phyloP scores from a whole-genome alignment of 2,113 vertebrate genomes.

The Hemiprocne comata region DNA sequence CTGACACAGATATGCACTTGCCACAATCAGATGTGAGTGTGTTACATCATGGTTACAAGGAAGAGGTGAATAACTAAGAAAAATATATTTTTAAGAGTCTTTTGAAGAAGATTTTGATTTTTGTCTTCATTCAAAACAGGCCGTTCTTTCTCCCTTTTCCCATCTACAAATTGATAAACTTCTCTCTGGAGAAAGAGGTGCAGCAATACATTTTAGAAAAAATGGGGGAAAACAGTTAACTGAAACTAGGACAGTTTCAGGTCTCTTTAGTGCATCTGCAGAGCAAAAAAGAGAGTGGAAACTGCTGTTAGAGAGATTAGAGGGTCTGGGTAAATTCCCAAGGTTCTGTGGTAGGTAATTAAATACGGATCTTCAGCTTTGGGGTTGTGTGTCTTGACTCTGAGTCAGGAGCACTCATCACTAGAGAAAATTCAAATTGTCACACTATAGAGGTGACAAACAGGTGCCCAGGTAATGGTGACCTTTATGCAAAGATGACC shows the following conservation, averaged over 20 bases:
- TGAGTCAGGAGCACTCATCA: constrained; percentile 44
- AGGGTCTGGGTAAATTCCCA: background rate
- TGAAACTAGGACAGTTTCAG: background rate
- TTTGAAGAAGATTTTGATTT: background rate
- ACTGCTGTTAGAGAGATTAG: background rate
- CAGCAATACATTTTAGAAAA: background rate
- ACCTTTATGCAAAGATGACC: background rate
- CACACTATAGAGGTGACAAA: background rate
- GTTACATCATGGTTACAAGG: background rate
- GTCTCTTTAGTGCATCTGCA: background rate
- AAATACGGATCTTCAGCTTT: constrained; percentile 32
- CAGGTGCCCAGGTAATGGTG: background rate
- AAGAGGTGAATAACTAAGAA: background rate
- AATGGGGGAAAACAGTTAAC: background rate
- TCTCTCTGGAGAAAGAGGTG: background rate
- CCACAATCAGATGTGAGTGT: background rate
- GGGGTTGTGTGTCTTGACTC: background rate
- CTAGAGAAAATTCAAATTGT: constrained; percentile 25
- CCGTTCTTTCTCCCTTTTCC: background rate
- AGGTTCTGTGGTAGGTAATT: background rate
- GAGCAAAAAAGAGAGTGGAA: background rate
- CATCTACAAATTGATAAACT: background rate
- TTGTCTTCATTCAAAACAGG: background rate
- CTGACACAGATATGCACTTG: background rate
- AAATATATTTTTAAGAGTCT: background rate